Conservation (phyloP, 2,888 invertebrate species). For the Meliscaeva auricollis region DNA sequence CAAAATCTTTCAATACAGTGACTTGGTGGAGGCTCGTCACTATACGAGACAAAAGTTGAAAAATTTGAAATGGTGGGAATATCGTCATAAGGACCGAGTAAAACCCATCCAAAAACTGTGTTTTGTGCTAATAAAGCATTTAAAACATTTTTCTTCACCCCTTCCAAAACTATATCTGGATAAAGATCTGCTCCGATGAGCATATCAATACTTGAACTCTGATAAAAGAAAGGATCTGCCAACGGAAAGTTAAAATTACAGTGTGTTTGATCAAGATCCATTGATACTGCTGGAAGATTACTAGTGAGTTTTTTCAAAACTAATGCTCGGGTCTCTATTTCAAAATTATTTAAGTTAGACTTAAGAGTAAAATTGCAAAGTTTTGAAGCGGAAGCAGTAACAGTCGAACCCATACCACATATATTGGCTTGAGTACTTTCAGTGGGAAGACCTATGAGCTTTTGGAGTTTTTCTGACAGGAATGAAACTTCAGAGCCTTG, state of each 20-base stretch:
- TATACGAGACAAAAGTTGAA: background rate
- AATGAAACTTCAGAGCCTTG: no score
- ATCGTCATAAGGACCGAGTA: slow-evolving; percentile 34
- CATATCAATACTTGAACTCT: slow-evolving; percentile 33
- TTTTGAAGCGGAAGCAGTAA: slow-evolving; percentile 11
- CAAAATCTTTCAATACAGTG: slow-evolving; percentile 10
- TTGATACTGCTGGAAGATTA: slow-evolving; percentile 5
- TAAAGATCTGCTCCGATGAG: slow-evolving; percentile 44
- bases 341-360: background rate
- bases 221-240: slow-evolving; percentile 32
- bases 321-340: background rate
- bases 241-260: background rate
- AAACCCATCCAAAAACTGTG: slow-evolving; percentile 47
- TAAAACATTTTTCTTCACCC: slow-evolving; percentile 8
- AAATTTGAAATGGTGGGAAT: slow-evolving; percentile 26
- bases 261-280: background rate
- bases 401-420: slow-evolving; percentile 3
- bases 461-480: background rate
- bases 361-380: slow-evolving; percentile 21
- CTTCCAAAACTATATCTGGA: slow-evolving; percentile 19
- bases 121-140: slow-evolving; percentile 37
- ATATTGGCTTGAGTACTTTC: slow-evolving; percentile 1
- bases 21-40: slow-evolving; percentile 1
- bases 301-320: slow-evolving; percentile 19
- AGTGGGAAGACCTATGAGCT: no score